Conservation (phyloP, 2,888 invertebrate species). For the Idaea dimidiata region DNA sequence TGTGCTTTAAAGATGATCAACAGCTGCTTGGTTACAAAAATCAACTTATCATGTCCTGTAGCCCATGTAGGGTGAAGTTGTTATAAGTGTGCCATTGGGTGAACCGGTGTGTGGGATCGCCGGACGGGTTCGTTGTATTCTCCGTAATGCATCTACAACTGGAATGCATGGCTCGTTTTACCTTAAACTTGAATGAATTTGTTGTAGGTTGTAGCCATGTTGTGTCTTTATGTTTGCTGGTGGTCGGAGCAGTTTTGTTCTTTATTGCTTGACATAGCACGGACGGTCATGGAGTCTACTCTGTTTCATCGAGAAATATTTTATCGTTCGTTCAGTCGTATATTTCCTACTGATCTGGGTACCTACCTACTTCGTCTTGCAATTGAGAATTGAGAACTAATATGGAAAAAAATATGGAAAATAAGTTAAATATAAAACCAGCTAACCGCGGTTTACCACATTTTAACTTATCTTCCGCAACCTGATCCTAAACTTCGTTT, state of each 20-base stretch:
- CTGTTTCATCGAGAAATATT: too few species aligned
- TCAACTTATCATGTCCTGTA: neutral
- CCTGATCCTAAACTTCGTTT: too few species aligned
- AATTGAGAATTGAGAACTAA: too few species aligned
- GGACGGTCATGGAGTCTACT: too few species aligned
- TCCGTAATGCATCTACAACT: neutral
- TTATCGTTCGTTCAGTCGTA: too few species aligned
- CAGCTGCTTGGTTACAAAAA: neutral
- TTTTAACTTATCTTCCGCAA: too few species aligned
- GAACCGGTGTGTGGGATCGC: neutral
- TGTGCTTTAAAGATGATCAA: neutral
- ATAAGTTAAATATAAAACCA: too few species aligned
- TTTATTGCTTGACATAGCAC: neutral
- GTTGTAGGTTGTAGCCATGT: neutral
- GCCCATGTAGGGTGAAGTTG: neutral
- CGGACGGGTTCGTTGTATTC: neutral
- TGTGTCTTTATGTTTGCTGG: neutral
- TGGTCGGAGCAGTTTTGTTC: neutral
- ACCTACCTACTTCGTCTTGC: too few species aligned
- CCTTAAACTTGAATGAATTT: constrained; percentile 1
- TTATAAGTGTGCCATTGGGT: neutral
- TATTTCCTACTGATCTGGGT: too few species aligned
- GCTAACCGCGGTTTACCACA: too few species aligned
- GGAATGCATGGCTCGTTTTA: neutral
- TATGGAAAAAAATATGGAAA: too few species aligned